A percentile compares a stretch with the other conserved stretches of the same genome.
Conservation (phyloP, 2,888 invertebrate species). For the Drosophila seclusa region DNA sequence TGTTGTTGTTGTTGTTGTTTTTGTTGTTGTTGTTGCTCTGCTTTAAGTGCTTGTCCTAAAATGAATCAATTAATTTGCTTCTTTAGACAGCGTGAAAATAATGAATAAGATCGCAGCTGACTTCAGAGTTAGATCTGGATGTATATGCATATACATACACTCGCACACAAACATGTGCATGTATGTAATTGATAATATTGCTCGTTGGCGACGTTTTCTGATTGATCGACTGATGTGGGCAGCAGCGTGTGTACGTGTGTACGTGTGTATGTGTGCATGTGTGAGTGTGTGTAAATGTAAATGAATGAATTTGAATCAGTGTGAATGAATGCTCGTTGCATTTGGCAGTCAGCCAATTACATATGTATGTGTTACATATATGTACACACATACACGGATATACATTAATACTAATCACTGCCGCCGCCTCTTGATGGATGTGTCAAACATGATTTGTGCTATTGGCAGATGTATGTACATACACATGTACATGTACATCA, state of each 20-base stretch:
- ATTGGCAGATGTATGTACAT: background rate
- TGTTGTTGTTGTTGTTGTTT: constrained; percentile 18
- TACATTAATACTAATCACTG: background rate
- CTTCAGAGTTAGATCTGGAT: constrained; percentile 33
- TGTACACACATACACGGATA: background rate
- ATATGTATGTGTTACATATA: constrained; percentile 5
- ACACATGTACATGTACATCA: background rate
- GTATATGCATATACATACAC: fast-evolving
- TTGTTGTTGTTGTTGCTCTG: constrained; percentile 17
- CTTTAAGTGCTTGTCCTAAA: constrained; percentile 52
- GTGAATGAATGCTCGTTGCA: constrained; percentile 50
- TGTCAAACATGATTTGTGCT: constrained; percentile 14
- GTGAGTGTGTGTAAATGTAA: constrained; percentile 21
- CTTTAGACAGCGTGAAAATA: constrained; percentile 14
- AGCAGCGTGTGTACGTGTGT: background rate
- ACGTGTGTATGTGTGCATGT: constrained; percentile 4
- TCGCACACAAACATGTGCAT: background rate
- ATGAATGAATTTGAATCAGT: constrained; percentile 41
- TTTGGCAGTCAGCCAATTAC: constrained; percentile 44
- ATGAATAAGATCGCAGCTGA: constrained; percentile 29
- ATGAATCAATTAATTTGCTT: constrained; percentile 48
- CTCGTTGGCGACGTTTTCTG: constrained; percentile 39
- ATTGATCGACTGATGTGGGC: constrained; percentile 66
- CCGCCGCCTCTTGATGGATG: constrained; percentile 4
- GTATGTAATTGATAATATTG: constrained; percentile 16